phyloP scores from a whole-genome alignment of 2,888 invertebrate species.

The Cremastinae sp. region DNA sequence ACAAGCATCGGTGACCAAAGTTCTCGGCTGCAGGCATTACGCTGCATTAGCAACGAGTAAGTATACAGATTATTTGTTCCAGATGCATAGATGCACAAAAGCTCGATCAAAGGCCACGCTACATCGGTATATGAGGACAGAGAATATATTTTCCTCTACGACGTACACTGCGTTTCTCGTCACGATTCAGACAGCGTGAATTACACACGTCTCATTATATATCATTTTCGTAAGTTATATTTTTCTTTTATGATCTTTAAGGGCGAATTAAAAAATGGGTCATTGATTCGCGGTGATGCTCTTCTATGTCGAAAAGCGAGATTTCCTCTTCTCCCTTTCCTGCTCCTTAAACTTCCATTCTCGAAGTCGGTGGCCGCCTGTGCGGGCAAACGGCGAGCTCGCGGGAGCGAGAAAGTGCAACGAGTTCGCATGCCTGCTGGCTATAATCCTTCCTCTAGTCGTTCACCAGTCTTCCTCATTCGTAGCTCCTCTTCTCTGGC shows the following conservation, averaged over 20 bases:
- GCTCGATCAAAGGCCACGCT: not conserved
- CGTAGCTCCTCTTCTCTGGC: constrained; percentile 22
- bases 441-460: constrained; percentile 54
- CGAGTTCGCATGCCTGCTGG: constrained; percentile 55
- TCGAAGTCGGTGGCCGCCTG: constrained; percentile 3
- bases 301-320: constrained; percentile 8
- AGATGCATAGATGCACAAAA: constrained; percentile 2
- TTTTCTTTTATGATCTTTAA: too few relatives aligned
- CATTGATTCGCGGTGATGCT: constrained; percentile 5
- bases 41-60: constrained; percentile 6
- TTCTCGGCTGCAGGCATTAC: constrained; percentile 7
- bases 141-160: constrained; percentile 6
- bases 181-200: too few relatives aligned
- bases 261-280: too few relatives aligned
- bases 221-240: too few relatives aligned
- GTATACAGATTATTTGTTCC: constrained; percentile 17
- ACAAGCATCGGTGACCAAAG: constrained; percentile 63
- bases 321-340: not conserved
- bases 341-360: not conserved
- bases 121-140: constrained; percentile 7
- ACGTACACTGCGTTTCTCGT: not conserved
- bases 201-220: too few relatives aligned
- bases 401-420: constrained; percentile 25
- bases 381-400: constrained; percentile 21
- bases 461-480: constrained; percentile 59